Evolutionary conservation across 2,797 vertebrate genomes (phyloP).

Genomic region (Pangasius mekongensis): DNA sequence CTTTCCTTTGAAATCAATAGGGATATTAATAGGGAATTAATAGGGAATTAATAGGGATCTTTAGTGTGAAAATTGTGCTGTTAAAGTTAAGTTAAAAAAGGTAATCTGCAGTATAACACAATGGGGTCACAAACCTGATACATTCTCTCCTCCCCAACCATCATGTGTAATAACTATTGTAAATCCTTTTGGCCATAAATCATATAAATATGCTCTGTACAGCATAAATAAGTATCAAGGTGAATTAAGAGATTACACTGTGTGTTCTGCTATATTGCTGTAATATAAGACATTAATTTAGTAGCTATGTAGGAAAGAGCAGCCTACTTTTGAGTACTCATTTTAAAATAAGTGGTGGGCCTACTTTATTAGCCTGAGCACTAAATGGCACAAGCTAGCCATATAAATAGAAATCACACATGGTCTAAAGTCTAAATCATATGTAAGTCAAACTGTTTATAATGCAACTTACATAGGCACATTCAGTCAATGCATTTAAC

Average conservation of each 20-base stretch:
- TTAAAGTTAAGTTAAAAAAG: not conserved
- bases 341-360: not conserved
- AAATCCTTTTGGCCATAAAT: not conserved
- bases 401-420: not conserved
- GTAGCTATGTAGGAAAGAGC: not conserved
- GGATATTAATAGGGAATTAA: too few species aligned
- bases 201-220: not conserved
- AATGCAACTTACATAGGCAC: not conserved
- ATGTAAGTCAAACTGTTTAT: not conserved
- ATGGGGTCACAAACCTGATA: not conserved
- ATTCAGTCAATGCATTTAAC: not conserved
- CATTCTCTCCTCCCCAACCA: not conserved
- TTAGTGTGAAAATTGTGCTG: not conserved
- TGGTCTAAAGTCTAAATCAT: not conserved
- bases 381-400: not conserved
- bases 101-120: not conserved
- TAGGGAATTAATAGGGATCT: not conserved
- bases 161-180: not conserved
- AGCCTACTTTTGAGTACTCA: not conserved
- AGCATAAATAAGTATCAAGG: not conserved
- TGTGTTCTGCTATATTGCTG: not conserved
- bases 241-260: not conserved
- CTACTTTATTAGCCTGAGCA: not conserved
- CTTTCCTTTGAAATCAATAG: not conserved
- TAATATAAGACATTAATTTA: not conserved